These are phyloP conservation scores for Hydrocynus forskahlii DNA, from an alignment of 2,797 vertebrate genomes.

Conservation along the genomic window DNA sequence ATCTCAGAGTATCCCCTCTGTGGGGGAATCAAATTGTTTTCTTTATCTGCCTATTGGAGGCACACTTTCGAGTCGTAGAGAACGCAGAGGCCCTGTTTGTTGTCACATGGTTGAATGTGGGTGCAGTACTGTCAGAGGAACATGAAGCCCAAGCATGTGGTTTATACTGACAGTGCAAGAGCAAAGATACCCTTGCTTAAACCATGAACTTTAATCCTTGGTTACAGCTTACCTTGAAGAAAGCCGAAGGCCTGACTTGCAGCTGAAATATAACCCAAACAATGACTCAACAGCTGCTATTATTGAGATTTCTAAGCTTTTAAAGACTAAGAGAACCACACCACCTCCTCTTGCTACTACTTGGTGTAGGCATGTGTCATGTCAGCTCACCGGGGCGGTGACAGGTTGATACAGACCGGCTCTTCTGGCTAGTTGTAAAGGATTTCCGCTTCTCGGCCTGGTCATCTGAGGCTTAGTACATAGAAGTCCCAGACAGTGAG, in stretches of 20 bases:
- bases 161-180: conserved; percentile 8
- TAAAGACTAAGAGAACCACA: neutral
- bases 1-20: conserved; percentile 53
- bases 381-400: conserved; percentile 26
- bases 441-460: conserved; percentile 20
- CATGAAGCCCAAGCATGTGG: neutral
- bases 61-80: conserved; percentile 59
- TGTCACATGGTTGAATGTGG: neutral
- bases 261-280: conserved; percentile 37
- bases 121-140: neutral
- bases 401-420: conserved; percentile 19
- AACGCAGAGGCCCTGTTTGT: conserved; percentile 30
- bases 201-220: conserved; percentile 1
- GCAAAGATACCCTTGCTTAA: conserved; percentile 9
- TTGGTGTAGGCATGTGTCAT: conserved; percentile 27
- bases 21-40: conserved; percentile 59
- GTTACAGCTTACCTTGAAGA: neutral
- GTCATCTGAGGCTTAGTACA: conserved; percentile 11
- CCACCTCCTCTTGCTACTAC: conserved; percentile 19
- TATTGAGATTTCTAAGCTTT: conserved; percentile 20
- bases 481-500: conserved; percentile 22
- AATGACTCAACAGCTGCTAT: conserved; percentile 29
- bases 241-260: conserved; percentile 18
- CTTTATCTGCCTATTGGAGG: conserved; percentile 62
- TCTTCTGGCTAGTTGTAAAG: conserved; percentile 19